Base-by-base conservation (phyloP, 23 tunicate species). In the Halocynthia aurantium region DNA sequence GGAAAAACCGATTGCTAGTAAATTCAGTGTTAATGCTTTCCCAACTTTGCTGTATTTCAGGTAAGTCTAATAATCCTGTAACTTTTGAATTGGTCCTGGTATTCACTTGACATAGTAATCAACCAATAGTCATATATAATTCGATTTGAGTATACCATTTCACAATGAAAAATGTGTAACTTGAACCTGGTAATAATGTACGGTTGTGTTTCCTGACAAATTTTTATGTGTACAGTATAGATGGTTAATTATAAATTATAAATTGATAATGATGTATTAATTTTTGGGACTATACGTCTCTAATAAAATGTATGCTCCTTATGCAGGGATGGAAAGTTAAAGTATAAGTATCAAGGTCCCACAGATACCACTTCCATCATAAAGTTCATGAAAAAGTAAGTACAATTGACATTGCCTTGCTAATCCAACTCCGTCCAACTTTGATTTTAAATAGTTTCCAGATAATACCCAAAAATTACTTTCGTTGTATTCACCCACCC, bases 41-140 rank as follows among this genome's bases (percentile, higher is more conserved):
- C 98, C 98, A 8, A 73, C 92, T 51, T 73, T 92, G 52, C 75
- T 92, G 6, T 86, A 81, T 65, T 92, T 92, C 55, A 53, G 77
- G 98, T 92, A 50, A 85, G 87, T 84, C 50, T 75, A 19, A 31
- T 31, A 31, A 70, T 50, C 51, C 55, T 15, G 13, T 70, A 17
- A 70, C 15, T 4, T 58, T 13, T 58, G 44, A 4, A 31, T 31
- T 31, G 44, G 44, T 4, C 44, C 44, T 31, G 44, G 44, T 31
- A 31, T 31, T 31, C 44, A 31, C 4, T 31, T 31, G 44, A 31
- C n/a, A n/a, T n/a, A n/a, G n/a, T n/a, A n/a, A n/a, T n/a, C n/a
- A n/a, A n/a, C n/a, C n/a, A n/a, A n/a, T 31, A 31, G 44, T 31
- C 44, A 31, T 31, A 31, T 31, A 31, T 31, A 31, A 31, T 31